Conservation (phyloP, 2,888 invertebrate species). For the Eurytoma adleriae region DNA sequence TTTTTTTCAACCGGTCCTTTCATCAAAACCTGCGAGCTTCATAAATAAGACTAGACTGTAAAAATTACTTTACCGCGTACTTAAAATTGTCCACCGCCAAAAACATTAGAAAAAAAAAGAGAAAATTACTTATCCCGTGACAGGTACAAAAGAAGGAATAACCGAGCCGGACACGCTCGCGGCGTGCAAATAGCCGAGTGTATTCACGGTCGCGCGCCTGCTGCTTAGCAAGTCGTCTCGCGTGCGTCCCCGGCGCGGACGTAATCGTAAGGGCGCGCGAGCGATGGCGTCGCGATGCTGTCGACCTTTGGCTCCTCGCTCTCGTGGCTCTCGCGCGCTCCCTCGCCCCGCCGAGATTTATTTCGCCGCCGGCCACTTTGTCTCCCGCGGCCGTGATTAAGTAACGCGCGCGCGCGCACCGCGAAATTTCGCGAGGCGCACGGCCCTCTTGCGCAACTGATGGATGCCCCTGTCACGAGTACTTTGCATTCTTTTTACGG, state of each 20-base stretch:
- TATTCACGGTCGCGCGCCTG: background rate
- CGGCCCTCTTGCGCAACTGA: too few species aligned
- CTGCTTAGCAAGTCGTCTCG: slow-evolving; percentile 30
- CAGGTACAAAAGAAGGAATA: too few species aligned
- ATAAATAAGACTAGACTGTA: too few species aligned
- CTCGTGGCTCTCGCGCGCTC: background rate
- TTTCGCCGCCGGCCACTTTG: slow-evolving; percentile 13
- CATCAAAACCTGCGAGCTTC: too few species aligned
- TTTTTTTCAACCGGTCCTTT: too few species aligned
- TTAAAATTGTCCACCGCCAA: too few species aligned
- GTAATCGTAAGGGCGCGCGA: slow-evolving; percentile 48
- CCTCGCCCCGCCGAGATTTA: slow-evolving; percentile 16
- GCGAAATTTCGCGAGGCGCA: background rate
- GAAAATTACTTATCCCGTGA: too few species aligned
- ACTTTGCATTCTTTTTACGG: too few species aligned
- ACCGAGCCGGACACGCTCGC: background rate
- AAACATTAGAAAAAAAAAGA: too few species aligned
- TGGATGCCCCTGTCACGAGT: too few species aligned
- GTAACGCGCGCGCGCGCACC: background rate
- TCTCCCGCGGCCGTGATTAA: background rate
- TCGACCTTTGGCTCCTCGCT: slow-evolving; percentile 61
- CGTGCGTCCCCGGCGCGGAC: slow-evolving; percentile 24
- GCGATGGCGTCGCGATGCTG: slow-evolving; percentile 70
- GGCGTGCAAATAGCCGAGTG: background rate
- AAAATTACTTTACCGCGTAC: too few species aligned